A percentile compares a stretch with the other conserved stretches of the same genome.
Evolutionary conservation across 2,113 vertebrate genomes (phyloP).

Genomic region (Neopipo cinnamomea): DNA sequence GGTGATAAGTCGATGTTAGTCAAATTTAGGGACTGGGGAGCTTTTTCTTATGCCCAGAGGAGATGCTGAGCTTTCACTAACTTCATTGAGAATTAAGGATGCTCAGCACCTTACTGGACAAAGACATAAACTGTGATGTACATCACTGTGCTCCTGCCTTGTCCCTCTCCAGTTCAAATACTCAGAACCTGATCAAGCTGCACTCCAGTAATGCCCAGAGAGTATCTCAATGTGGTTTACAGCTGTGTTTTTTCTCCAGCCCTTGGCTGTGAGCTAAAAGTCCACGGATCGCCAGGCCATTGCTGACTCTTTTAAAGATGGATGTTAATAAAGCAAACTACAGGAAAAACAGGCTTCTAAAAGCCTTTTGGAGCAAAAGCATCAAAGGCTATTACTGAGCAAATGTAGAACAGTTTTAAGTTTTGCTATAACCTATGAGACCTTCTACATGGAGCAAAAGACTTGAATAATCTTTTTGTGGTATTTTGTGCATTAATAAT

Average conservation of each 20-base stretch:
- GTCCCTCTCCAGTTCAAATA: not conserved
- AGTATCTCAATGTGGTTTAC: not conserved
- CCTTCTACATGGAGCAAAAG: not conserved
- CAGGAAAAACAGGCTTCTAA: not conserved
- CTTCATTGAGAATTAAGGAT: not conserved
- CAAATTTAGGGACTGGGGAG: not conserved
- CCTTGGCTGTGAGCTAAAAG: constrained; percentile 17
- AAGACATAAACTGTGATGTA: not conserved
- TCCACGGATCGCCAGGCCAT: not conserved
- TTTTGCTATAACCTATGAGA: not conserved
- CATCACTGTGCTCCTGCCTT: not conserved
- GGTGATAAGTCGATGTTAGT: not conserved
- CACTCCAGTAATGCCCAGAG: not conserved
- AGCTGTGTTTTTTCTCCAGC: not conserved
- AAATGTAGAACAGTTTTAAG: not conserved
- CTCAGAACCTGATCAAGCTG: not conserved
- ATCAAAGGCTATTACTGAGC: not conserved
- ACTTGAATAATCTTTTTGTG: not conserved
- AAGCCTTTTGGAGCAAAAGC: constrained; percentile 27
- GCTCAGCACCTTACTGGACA: not conserved
- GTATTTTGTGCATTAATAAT: not conserved
- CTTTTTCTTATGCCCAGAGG: not conserved
- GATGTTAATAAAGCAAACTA: constrained; percentile 19
- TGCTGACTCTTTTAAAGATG: not conserved
- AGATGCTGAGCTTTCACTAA: not conserved